Conservation (phyloP, 1,140 invertebrate genomes). For the Melitaea cinxia region DNA sequence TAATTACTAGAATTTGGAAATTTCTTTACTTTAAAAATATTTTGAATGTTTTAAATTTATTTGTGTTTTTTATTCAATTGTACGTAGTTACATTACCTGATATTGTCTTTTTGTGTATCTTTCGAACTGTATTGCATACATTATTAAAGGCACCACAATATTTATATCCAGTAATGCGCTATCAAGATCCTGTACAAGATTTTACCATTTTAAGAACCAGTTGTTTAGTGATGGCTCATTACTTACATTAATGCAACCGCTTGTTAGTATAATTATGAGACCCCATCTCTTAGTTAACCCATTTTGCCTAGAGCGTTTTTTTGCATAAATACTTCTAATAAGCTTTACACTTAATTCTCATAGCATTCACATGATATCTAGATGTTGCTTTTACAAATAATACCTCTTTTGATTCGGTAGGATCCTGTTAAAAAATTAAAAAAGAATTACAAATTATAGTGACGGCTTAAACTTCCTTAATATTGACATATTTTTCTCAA, state of each 20-base stretch:
- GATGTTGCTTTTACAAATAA: constrained; percentile 44
- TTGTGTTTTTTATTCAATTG: no score
- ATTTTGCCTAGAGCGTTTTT: constrained; percentile 39
- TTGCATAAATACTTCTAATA: constrained; percentile 39
- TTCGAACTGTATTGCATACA: background rate
- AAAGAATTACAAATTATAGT: constrained; percentile 5
- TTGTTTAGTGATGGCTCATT: constrained; percentile 44
- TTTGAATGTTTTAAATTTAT: no score
- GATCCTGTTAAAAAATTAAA: background rate
- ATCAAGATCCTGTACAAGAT: constrained; percentile 18
- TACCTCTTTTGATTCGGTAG: constrained; percentile 29
- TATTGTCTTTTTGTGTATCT: background rate
- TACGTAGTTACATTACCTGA: no score
- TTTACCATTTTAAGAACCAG: constrained; percentile 33
- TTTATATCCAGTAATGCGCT: background rate
- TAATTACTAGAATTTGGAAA: no score
- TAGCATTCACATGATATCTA: constrained; percentile 40
- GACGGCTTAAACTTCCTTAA: no score
- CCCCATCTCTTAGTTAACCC: constrained; percentile 36
- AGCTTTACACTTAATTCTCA: constrained; percentile 35
- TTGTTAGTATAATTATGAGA: constrained; percentile 53
- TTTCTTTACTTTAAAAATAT: no score
- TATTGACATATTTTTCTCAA: no score
- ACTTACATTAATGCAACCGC: constrained; percentile 54
- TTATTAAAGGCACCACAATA: background rate